Base-by-base conservation (phyloP, 1,140 invertebrate species). In the Drosophila seguyi region DNA sequence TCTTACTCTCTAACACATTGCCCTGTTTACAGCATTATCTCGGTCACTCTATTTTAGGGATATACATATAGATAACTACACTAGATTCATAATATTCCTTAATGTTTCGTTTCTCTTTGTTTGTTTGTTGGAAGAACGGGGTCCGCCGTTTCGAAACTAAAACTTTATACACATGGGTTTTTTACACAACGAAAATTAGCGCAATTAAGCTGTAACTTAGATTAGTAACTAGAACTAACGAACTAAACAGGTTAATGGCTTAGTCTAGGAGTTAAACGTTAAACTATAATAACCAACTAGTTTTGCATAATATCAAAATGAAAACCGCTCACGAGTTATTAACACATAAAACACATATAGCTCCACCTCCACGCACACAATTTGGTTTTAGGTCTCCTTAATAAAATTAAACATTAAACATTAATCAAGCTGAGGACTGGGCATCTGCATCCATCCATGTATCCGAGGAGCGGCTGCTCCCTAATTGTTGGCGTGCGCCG, bases 131-230 rank as follows among this genome's bases (percentile, higher is more conserved):
- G 82, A 85, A 82, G 79, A 75, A 75, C 50, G 52, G 66, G 75
- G 57, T 71, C 42, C 27, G 61, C 42, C 31, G 61, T 69, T 48
- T 75, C 65, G 31, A 48, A 86, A 87, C 65, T 85, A 81, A 87
- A 79, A 79, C 79, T 86, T 86, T 86, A 82, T 86, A 86, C 82
- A 86, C 44, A 59, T 50, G 52, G 27, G 78, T 81, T 55, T 53
- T 82, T 47, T 74, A 85, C 81, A 86, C 67, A 58, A 73, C 50
- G 29, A 36, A 53, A 75, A 57, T 53, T 53, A 57, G 63, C 53
- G 27, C 20, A 60, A 45, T 44, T 74, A 67, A 69, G 44, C 31
- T 14, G 36, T 75, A 63, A 42, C 72, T 66, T 55, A 75, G 45
- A 42, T 57, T 57, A 42, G 31, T 44, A 59, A 45, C 58, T 56